Percentiles rank a stretch among this genome's conserved stretches.
These are phyloP conservation scores for Steatornis caripensis DNA, from an alignment of 2,113 vertebrate genomes.

Conservation along the genomic window DNA sequence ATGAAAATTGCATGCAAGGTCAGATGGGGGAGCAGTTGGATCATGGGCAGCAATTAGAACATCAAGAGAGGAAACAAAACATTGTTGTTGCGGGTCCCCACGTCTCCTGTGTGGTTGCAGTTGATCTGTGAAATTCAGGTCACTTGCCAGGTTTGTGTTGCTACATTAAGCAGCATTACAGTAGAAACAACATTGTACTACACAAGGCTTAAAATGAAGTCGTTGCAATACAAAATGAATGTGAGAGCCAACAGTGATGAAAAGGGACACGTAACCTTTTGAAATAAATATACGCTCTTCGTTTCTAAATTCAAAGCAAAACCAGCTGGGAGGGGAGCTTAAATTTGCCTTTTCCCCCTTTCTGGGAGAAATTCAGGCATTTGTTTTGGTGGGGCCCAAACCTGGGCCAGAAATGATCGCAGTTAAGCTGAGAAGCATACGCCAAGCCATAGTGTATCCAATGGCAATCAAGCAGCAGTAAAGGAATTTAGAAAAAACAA, in stretches of 20 bases:
- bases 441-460: not conserved
- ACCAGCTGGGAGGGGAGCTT: not conserved
- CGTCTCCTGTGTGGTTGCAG: conserved; percentile 56
- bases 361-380: not conserved
- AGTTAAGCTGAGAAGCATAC: not conserved
- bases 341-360: not conserved
- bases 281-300: not conserved
- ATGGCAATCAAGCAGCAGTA: not conserved
- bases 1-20: conserved; percentile 57
- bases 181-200: conserved; percentile 30
- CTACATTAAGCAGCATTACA: conserved; percentile 71
- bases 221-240: conserved; percentile 34
- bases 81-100: conserved; percentile 61
- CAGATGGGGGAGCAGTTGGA: conserved; percentile 69
- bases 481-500: not conserved
- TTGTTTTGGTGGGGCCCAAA: not conserved
- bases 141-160: conserved; percentile 74
- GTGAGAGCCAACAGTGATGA: not conserved
- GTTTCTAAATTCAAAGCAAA: conserved; percentile 33
- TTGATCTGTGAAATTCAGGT: conserved; percentile 73
- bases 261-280: conserved; percentile 7
- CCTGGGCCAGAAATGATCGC: not conserved
- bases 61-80: conserved; percentile 54
- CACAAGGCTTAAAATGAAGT: conserved; percentile 18
- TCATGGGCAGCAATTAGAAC: conserved; percentile 65